A percentile compares a stretch with the other conserved stretches of the same genome.
Evolutionary conservation across 2,797 vertebrate species (phyloP).

Genomic region (Pteronotus mesoamericanus): DNA sequence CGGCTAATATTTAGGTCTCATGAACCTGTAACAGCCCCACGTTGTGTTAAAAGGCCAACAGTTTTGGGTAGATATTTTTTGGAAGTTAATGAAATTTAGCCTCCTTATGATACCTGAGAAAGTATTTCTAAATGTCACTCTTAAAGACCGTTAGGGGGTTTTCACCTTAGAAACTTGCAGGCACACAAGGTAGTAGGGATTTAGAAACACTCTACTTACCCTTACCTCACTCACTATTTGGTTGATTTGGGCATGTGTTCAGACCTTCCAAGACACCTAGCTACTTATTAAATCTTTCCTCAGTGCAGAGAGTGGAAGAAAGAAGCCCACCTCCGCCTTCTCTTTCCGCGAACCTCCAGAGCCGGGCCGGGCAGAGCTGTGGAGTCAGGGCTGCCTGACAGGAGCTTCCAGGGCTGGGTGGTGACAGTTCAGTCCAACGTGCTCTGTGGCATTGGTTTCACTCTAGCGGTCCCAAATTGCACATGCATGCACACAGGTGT

Average conservation of each 20-base stretch:
- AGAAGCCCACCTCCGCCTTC: background rate
- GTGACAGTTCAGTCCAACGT: background rate
- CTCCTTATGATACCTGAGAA: background rate
- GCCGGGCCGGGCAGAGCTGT: accelerated
- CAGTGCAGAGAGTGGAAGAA: background rate
- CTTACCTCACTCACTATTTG: background rate
- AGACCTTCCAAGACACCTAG: background rate
- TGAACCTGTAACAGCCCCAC: background rate
- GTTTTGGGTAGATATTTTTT: background rate
- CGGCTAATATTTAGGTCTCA: background rate
- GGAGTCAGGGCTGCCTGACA: background rate
- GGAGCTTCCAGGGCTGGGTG: background rate
- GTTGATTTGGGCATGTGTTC: background rate
- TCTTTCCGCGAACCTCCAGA: background rate
- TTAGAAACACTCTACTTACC: background rate
- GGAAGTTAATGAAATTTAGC: background rate
- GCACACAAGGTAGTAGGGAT: background rate
- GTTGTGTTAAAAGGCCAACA: background rate
- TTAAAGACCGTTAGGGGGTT: background rate
- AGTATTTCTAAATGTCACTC: background rate
- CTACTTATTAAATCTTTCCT: background rate
- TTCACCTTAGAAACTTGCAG: background rate
- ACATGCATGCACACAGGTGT: accelerated
- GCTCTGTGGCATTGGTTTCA: background rate
- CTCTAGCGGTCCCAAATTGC: background rate